phyloP scores from a whole-genome alignment of 2,113 vertebrate species.

The Marmota flaviventris region DNA sequence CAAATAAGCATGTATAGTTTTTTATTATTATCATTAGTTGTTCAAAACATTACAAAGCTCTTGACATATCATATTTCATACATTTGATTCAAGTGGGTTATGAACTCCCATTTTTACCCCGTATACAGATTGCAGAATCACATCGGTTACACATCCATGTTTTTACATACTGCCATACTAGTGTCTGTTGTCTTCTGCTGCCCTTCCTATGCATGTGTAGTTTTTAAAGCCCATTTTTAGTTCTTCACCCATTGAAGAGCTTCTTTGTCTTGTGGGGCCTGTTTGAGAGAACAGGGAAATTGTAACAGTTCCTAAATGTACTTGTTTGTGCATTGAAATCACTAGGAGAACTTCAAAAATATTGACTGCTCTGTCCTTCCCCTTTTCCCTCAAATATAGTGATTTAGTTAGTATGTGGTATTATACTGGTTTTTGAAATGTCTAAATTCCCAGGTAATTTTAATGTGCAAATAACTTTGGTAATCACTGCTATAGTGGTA shows the following conservation, averaged over 20 bases:
- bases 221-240: neutral
- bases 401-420: neutral
- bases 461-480: neutral
- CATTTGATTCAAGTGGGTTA: too few relatives aligned
- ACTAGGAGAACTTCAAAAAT: neutral
- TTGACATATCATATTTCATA: too few relatives aligned
- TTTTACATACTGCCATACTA: too few relatives aligned
- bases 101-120: too few relatives aligned
- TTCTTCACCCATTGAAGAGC: neutral
- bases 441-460: neutral
- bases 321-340: neutral
- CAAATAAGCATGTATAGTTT: neutral
- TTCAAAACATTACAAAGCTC: too few relatives aligned
- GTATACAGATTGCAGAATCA: too few relatives aligned
- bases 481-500: neutral
- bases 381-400: neutral
- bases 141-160: too few relatives aligned
- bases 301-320: neutral
- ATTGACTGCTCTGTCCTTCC: neutral
- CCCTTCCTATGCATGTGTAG: too few relatives aligned
- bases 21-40: neutral
- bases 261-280: neutral
- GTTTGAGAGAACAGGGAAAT: neutral
- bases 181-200: too few relatives aligned
- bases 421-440: neutral